Percentiles rank a stretch among this genome's conserved stretches.
Evolutionary conservation across 2,797 vertebrate genomes (phyloP).

Genomic region (Sandelia bainsii): DNA sequence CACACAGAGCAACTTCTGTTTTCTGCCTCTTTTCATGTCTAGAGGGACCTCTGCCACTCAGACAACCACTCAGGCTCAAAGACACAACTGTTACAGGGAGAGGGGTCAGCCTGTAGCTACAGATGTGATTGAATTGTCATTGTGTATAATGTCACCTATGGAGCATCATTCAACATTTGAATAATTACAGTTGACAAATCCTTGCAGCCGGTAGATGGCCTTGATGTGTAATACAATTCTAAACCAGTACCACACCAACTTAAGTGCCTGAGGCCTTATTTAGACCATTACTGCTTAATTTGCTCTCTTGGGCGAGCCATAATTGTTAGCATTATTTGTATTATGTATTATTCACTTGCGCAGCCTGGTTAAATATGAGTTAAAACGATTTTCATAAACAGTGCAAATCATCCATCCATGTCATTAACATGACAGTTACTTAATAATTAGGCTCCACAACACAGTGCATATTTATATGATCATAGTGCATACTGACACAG

Average conservation of each 20-base stretch:
- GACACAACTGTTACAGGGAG: slow-evolving; percentile 62
- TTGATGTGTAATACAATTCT: slow-evolving; percentile 59
- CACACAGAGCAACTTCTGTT: slow-evolving; percentile 70
- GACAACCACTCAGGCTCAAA: slow-evolving; percentile 65
- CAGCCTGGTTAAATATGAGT: slow-evolving; percentile 44
- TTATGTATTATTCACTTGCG: slow-evolving; percentile 35
- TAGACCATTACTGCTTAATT: slow-evolving; percentile 53
- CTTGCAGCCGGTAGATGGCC: slow-evolving; percentile 71
- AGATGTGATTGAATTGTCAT: slow-evolving; percentile 82
- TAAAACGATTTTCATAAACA: slow-evolving; percentile 35
- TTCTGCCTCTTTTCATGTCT: slow-evolving; percentile 64
- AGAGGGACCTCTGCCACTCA: slow-evolving; percentile 70
- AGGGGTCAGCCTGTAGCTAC: slow-evolving; percentile 72
- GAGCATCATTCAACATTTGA: slow-evolving; percentile 80
- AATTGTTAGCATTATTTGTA: slow-evolving; percentile 39
- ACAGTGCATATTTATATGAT: slow-evolving; percentile 17
- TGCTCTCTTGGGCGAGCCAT: slow-evolving; percentile 17
- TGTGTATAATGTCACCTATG: slow-evolving; percentile 80
- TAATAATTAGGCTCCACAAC: slow-evolving; percentile 35
- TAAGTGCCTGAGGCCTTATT: slow-evolving; percentile 34
- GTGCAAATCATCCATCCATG: slow-evolving; percentile 31
- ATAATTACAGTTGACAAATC: slow-evolving; percentile 78
- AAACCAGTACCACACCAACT: slow-evolving; percentile 17
- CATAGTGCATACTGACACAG: background rate
- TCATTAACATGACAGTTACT: slow-evolving; percentile 35